Base-by-base conservation (phyloP, 1,140 invertebrate species). In the Zaprionus vittiger region DNA sequence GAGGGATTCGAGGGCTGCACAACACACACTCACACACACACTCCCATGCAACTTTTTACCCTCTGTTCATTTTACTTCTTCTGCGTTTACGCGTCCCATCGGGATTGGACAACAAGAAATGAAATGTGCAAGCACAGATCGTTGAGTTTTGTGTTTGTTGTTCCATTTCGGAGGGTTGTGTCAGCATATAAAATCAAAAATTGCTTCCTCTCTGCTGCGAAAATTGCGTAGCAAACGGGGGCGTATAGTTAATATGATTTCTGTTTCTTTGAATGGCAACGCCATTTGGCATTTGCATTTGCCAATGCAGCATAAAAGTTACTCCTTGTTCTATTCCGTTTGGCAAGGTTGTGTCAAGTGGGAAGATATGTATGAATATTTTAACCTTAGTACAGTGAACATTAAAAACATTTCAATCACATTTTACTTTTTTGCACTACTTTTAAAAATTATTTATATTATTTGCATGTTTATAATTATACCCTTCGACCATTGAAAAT, bases 71-170 rank as follows among this genome's bases (percentile, higher is more conserved):
- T 83, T 66, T 31, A 37, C 26, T 28, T n/a, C n/a, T 61, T 55
- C 69, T 65, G 80, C 89, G 81, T 89, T 89, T 89, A 89, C 81
- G 85, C 84, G 66, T 90, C 85, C 79, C 81, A 44, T 67, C 76
- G 84, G 84, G 68, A 84, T 84, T 89, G 81, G 71, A 67, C 85
- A 83, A 68, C 78, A 87, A 57, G 67, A 77, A 73, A 79, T 67
- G 69, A 90, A 81, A 89, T 87, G 83, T 81, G 85, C 85, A 89
- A 87, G 71, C 84, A 89, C 75, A 81, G 84, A 84, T 89, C 84
- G 72, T 73, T 76, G 83, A 41, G 56, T 78, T 57, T 52, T 52
- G 47, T 52, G 47, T 52, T 52, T 52, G 47, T 73, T 61, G 28
- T 31, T 31, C 0, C 56, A n/a, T 57, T 57, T 34, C 15, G 47